A percentile compares a stretch with the other conserved stretches of the same genome.
phyloP scores from a whole-genome alignment of 2,797 vertebrate species.

The Gambusia yucatana region DNA sequence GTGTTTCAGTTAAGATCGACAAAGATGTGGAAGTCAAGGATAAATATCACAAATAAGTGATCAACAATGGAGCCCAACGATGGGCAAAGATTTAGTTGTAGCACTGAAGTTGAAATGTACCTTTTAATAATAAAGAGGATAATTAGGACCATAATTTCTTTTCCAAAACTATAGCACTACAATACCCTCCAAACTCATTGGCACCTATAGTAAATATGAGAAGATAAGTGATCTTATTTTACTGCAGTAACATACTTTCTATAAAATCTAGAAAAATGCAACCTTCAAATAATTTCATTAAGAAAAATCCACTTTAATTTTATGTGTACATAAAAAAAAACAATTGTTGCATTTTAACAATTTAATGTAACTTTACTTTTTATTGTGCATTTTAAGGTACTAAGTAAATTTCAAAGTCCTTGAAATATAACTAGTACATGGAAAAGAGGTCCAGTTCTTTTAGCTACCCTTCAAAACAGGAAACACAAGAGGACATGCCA shows the following conservation, averaged over 20 bases:
- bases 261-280: neutral
- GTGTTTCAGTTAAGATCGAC: neutral
- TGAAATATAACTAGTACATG: neutral
- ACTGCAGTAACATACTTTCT: neutral
- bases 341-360: neutral
- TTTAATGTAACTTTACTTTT: neutral
- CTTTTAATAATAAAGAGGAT: neutral
- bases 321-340: too few relatives aligned
- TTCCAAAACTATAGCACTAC: neutral
- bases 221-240: neutral
- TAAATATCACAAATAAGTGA: neutral
- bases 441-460: neutral
- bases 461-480: neutral
- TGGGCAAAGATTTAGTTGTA: neutral
- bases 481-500: neutral
- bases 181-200: neutral
- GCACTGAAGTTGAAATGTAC: neutral
- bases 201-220: neutral
- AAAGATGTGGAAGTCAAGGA: neutral
- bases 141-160: neutral
- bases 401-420: neutral
- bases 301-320: neutral
- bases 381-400: neutral
- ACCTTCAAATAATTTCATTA: neutral
- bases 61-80: neutral